Percentiles rank a stretch among this genome's conserved stretches.
Evolutionary conservation across 2,113 vertebrate genomes (phyloP).

Genomic region (Riparia riparia): DNA sequence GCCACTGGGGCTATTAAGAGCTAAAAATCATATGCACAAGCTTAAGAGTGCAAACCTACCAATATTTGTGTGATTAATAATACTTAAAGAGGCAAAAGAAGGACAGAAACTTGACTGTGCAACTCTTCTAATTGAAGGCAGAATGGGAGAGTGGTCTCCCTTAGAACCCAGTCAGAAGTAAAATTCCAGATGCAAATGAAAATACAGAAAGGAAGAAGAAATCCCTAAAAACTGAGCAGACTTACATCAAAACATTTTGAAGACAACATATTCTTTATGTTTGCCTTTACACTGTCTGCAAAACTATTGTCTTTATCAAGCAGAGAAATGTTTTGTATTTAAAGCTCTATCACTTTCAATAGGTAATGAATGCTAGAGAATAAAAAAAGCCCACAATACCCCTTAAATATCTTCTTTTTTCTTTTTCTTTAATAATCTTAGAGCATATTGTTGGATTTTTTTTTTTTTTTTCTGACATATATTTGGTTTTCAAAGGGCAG

Average conservation of each 20-base stretch:
- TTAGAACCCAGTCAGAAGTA: background rate
- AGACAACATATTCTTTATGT: background rate
- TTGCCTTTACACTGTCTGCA: background rate
- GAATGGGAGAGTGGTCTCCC: background rate
- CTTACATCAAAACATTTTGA: background rate
- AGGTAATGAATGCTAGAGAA: background rate
- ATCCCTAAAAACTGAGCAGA: background rate
- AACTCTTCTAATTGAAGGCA: background rate
- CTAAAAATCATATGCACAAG: background rate
- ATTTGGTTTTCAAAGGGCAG: background rate
- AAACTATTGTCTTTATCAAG: background rate
- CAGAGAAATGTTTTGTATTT: background rate
- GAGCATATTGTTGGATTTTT: too few species aligned
- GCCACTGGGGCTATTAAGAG: background rate
- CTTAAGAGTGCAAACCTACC: background rate
- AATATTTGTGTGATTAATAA: background rate
- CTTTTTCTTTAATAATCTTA: background rate
- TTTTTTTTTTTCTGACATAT: background rate
- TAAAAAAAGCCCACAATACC: background rate
- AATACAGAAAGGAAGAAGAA: background rate
- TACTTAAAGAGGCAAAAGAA: background rate
- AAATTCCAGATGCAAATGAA: background rate
- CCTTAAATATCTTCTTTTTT: background rate
- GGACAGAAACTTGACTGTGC: background rate
- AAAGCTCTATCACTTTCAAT: background rate